These are phyloP conservation scores for Oxyruncus cristatus DNA, from an alignment of 2,113 vertebrate genomes.

Conservation along the genomic window DNA sequence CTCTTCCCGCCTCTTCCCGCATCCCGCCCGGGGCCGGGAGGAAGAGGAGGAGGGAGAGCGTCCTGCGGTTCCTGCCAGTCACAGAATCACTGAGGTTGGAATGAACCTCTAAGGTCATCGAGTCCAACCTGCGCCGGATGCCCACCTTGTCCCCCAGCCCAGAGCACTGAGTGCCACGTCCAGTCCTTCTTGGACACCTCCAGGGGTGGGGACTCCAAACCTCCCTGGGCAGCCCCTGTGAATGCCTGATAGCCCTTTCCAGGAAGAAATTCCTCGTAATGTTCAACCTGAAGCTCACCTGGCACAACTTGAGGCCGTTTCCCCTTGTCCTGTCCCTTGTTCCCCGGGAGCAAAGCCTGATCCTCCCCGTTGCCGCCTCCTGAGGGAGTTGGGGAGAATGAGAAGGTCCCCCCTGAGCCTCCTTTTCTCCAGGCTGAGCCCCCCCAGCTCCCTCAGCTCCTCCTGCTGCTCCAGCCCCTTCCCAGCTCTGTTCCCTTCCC, in stretches of 20 bases:
- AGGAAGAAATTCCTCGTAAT: not conserved
- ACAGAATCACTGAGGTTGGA: accelerated
- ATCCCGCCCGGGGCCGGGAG: not conserved
- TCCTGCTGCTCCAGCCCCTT: not conserved
- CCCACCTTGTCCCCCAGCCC: not conserved
- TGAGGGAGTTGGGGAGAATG: not conserved
- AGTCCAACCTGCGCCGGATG: not conserved
- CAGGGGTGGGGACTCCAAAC: not conserved
- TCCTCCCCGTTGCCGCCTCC: accelerated
- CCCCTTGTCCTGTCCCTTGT: not conserved
- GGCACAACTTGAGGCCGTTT: accelerated
- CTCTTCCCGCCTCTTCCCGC: not conserved
- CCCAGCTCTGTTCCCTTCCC: accelerated
- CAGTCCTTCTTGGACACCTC: not conserved
- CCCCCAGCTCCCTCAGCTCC: not conserved
- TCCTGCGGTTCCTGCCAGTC: accelerated
- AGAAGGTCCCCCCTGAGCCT: not conserved
- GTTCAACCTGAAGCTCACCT: not conserved
- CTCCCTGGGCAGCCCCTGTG: not conserved
- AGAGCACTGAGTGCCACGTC: not conserved
- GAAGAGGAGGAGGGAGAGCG: not conserved
- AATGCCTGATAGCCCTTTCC: not conserved
- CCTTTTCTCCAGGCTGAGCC: not conserved
- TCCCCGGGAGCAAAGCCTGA: not conserved
- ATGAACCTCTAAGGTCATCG: not conserved